Percentiles rank a stretch among this genome's conserved stretches.
phyloP scores from a whole-genome alignment of 1,140 invertebrate genomes.

The Sarcophaga peregrina region DNA sequence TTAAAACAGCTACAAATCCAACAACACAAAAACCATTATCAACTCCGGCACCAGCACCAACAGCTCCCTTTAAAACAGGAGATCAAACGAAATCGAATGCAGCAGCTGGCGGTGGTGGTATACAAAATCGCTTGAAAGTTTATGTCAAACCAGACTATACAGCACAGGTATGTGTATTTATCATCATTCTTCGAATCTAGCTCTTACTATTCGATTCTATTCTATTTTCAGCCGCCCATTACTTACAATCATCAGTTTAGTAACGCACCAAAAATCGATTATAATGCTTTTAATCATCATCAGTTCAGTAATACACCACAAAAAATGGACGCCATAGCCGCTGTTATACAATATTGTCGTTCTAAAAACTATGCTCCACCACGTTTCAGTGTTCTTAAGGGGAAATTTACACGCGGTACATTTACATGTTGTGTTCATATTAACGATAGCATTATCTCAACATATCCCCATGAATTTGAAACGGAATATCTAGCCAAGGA shows the following conservation, averaged over 20 bases:
- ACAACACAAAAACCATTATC: slow-evolving; percentile 5
- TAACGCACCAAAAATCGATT: slow-evolving; percentile 45
- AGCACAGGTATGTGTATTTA: slow-evolving; percentile 18
- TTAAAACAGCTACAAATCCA: background rate
- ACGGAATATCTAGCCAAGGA: slow-evolving; percentile 49
- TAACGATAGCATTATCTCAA: slow-evolving; percentile 52
- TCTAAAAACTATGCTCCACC: slow-evolving; percentile 49
- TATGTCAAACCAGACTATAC: background rate
- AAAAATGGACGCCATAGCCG: slow-evolving; percentile 48
- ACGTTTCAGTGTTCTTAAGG: slow-evolving; percentile 48
- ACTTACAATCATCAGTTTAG: slow-evolving; percentile 40
- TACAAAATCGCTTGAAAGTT: slow-evolving; percentile 24
- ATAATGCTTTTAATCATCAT: background rate
- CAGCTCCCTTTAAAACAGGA: background rate
- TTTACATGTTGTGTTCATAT: slow-evolving; percentile 55
- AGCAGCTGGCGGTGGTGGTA: background rate
- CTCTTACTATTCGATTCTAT: slow-evolving; percentile 14
- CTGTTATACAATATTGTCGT: slow-evolving; percentile 53
- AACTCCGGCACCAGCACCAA: slow-evolving; percentile 33
- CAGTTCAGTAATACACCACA: background rate
- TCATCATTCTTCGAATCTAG: background rate
- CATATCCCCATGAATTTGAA: slow-evolving; percentile 56
- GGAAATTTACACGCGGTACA: slow-evolving; percentile 42
- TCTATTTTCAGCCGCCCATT: slow-evolving; percentile 15
- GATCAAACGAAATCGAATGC: background rate